Evolutionary conservation across 2,888 invertebrate species (phyloP), one percentile per base, ranked within the genome.

Genomic region (Alviniconcha strummeri): DNA sequence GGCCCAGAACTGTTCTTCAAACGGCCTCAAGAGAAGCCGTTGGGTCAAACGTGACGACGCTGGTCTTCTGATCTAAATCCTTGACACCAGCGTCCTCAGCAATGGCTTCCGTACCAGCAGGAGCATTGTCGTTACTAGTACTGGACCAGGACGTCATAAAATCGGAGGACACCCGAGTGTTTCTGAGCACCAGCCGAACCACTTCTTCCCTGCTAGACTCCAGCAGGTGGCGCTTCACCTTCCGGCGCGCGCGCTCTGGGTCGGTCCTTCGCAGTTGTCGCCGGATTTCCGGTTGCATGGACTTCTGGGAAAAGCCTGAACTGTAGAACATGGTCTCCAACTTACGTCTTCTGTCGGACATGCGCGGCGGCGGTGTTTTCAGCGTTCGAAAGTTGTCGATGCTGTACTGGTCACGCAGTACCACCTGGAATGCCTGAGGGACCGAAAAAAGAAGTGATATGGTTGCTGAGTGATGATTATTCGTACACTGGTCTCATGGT

Each of bases 291-390:
- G 83, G 83, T 19, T 74, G 83, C 79, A 83, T 79, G 64, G 71
- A 19, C 72, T 83, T 83, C 78, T 79, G 83, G 72, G 78, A 78
- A 60, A 83, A 83, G 11, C 83, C 79, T 9, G 72, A 83, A 52
- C 57, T 52, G 79, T 83, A 83, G 72, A 83, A 83, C 83, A 78
- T 83, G 56, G 83, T 83, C 79, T 83, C 83, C 64, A 83, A n/a
- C 79, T 83, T 83, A 79, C 72, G 71, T 71, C 83, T 78, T 52
- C 83, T n/a, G 79, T 83, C 69, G 4, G 83, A 83, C 83, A 83
- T 83, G 79, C 79, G 79, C 74, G 56, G 77, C 6, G 83, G 79
- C 60, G 79, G 71, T 13, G 79, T 64, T 72, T 83, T 69, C n/a
- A 83, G 60, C 5, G 83, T 83, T 9, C 78, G 79, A 79, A 83